These are phyloP conservation scores for Acronicta leporina DNA, from an alignment of 2,888 invertebrate genomes.

Conservation along the genomic window DNA sequence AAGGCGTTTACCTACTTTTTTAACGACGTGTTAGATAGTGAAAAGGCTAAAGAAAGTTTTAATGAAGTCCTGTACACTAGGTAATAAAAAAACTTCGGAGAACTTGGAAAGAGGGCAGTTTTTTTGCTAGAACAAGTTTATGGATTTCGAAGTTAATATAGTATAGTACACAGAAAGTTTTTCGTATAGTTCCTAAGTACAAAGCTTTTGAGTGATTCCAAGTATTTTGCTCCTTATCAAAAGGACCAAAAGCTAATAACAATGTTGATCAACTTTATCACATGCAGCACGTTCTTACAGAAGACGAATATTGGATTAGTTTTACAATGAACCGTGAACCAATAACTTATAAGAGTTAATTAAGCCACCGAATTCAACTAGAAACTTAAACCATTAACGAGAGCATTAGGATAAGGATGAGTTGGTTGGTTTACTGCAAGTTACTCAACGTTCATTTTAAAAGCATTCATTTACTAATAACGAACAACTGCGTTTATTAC, in stretches of 20 bases:
- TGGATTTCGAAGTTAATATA: slow-evolving; percentile 48
- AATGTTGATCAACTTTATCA: background rate
- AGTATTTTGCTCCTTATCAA: background rate
- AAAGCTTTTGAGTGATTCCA: background rate
- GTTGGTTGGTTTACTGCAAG: slow-evolving; percentile 44
- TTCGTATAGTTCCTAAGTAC: background rate
- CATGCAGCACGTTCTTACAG: slow-evolving; percentile 1
- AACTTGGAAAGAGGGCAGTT: slow-evolving; percentile 36
- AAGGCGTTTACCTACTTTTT: slow-evolving; percentile 50
- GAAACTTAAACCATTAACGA: slow-evolving; percentile 68
- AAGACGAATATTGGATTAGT: slow-evolving; percentile 47
- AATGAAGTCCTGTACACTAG: slow-evolving; percentile 62
- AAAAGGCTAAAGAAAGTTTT: slow-evolving; percentile 61
- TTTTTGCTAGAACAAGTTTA: slow-evolving; percentile 45
- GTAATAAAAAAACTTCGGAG: slow-evolving; percentile 61
- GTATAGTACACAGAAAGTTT: slow-evolving; percentile 36
- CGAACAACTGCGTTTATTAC: slow-evolving; percentile 34
- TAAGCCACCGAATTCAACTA: slow-evolving; percentile 61
- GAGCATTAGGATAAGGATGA: slow-evolving; percentile 59
- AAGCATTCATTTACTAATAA: slow-evolving; percentile 49
- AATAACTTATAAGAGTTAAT: slow-evolving; percentile 64
- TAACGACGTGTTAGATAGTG: slow-evolving; percentile 54
- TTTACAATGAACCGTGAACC: slow-evolving; percentile 57
- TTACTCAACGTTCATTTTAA: slow-evolving; percentile 53
- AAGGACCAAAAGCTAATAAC: background rate